phyloP scores from a whole-genome alignment of 2,888 invertebrate species.

The Hypsopygia costalis region DNA sequence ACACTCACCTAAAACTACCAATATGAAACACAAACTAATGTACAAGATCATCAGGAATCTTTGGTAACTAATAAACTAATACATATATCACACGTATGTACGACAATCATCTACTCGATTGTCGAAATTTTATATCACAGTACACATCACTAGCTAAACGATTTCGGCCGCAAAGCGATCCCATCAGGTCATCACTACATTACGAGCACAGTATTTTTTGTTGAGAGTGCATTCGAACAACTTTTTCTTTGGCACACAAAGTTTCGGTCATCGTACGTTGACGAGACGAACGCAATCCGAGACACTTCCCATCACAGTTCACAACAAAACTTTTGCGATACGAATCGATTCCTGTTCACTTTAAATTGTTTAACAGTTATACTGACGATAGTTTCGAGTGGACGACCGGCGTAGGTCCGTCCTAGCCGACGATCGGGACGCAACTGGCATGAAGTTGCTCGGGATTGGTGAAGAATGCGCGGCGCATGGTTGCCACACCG shows the following conservation, averaged over 20 bases:
- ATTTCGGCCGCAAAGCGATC: slow-evolving; percentile 71
- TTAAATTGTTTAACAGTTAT: slow-evolving; percentile 62
- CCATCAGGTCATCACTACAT: slow-evolving; percentile 74
- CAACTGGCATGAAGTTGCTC: slow-evolving; percentile 73
- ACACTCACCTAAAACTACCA: slow-evolving; percentile 78
- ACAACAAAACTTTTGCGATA: slow-evolving; percentile 34
- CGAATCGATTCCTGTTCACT: slow-evolving; percentile 53
- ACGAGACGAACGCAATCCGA: slow-evolving; percentile 34
- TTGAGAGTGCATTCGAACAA: slow-evolving; percentile 69
- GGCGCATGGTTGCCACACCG: slow-evolving; percentile 77
- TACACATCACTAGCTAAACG: slow-evolving; percentile 77
- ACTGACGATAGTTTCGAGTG: slow-evolving; percentile 62
- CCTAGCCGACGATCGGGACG: slow-evolving; percentile 52
- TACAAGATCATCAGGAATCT: slow-evolving; percentile 80
- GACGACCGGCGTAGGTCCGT: slow-evolving; percentile 54
- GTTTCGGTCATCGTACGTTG: slow-evolving; percentile 70
- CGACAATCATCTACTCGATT: slow-evolving; percentile 75
- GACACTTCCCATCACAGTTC: slow-evolving; percentile 59
- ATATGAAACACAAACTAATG: slow-evolving; percentile 80
- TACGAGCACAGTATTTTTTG: slow-evolving; percentile 71
- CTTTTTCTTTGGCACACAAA: slow-evolving; percentile 69
- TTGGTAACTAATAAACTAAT: slow-evolving; percentile 79
- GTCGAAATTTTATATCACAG: slow-evolving; percentile 76
- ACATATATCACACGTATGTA: slow-evolving; percentile 65
- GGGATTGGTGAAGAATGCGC: slow-evolving; percentile 76